Base-by-base conservation (phyloP, 1,140 invertebrate genomes). In the Dinoponera quadriceps region DNA sequence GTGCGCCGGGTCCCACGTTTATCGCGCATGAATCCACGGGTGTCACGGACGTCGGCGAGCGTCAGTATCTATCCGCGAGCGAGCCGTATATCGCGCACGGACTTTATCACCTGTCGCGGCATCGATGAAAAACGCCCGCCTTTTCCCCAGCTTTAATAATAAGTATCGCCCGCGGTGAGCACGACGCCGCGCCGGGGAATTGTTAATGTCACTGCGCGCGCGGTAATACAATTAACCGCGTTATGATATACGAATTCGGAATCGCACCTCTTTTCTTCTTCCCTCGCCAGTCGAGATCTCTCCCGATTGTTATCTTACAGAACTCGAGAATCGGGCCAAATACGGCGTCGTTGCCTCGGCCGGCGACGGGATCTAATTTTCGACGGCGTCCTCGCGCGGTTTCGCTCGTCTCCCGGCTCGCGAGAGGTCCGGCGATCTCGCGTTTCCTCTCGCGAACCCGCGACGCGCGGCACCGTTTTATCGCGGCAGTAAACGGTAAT, bases 401-500 rank as follows among this genome's bases (percentile, higher is more conserved):
- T 16, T 16, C 0, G 54, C 27, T 4, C 54, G n/a, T 20, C 11
- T 20, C 14, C n/a, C n/a, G n/a, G n/a, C n/a, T 60, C 16, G 11
- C 13, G 63, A 49, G 48, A n/a, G 51, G 20, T 73, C 18, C 0
- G 20, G 38, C 13, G 29, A 16, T 63, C 44, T 63, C n/a, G 25
- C 16, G 16, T 54, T 77, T 77, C 59, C 49, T 75, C 44, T 63
- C 9, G n/a, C 27, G 1, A 11, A 18, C n/a, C 60, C 62, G 16
- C 33, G 9, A 38, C 78, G 60, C 78, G 60, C 48, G 16, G 14
- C 55, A 49, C 29, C 29, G 49, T 55, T 82, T 88, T 78, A 88
- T 88, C 27, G 44, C 73, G 4, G 85, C 65, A 81, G 66, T 86
- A 85, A 86, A 87, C 66, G 73, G 59, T 87, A 89, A 88, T 90